These are phyloP conservation scores for Pegoplata infirma DNA, from an alignment of 2,888 invertebrate genomes.

Conservation along the genomic window DNA sequence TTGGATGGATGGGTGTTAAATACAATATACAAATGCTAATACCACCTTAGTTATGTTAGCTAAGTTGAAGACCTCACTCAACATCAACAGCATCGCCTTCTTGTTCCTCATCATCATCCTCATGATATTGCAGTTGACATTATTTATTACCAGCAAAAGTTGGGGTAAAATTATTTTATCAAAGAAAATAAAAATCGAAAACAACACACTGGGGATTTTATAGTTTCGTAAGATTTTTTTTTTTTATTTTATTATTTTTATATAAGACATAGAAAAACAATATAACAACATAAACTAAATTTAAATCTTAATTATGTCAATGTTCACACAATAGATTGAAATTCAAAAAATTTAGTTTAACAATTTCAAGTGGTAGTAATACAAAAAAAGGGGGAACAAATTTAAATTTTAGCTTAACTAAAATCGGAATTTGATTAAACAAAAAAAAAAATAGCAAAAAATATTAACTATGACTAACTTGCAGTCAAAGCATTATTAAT, in stretches of 20 bases:
- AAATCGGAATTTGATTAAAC: not conserved
- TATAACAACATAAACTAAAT: not conserved
- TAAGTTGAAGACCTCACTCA: conserved; percentile 23
- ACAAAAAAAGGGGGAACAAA: not conserved
- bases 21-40: conserved; percentile 52
- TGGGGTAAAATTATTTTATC: not conserved
- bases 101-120: not conserved
- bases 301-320: conserved; percentile 42
- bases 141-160: conserved; percentile 50
- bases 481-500: too few species aligned
- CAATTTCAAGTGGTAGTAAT: not conserved
- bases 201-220: conserved; percentile 7
- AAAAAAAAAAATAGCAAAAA: too few species aligned
- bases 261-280: not conserved
- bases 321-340: not conserved
- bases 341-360: not conserved
- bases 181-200: conserved; percentile 10
- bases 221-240: conserved; percentile 20
- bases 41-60: conserved; percentile 48
- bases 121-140: conserved; percentile 42
- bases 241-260: not conserved
- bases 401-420: not conserved
- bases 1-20: conserved; percentile 49
- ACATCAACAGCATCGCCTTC: conserved; percentile 1
- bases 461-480: too few species aligned